These are phyloP conservation scores for Baronia brevicornis DNA, from an alignment of 2,888 invertebrate species.

Conservation along the genomic window DNA sequence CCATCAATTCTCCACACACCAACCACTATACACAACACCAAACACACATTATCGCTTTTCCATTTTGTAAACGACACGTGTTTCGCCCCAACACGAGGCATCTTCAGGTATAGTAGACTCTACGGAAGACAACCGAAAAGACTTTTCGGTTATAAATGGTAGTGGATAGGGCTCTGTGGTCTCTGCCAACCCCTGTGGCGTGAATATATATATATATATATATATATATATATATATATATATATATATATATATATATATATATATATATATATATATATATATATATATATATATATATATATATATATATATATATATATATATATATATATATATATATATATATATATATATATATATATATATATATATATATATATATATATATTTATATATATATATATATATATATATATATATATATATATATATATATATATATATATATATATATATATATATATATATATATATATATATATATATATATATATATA, in stretches of 20 bases:
- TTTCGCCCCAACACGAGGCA: too few species aligned
- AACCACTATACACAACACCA: too few species aligned
- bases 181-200: neutral
- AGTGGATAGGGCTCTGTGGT: too few species aligned
- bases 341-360: constrained; percentile 3
- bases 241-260: constrained; percentile 3
- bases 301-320: constrained; percentile 3
- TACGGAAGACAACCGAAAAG: too few species aligned
- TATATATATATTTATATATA: constrained; percentile 1
- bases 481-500: constrained; percentile 3
- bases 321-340: constrained; percentile 3
- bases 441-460: constrained; percentile 3
- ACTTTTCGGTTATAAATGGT: too few species aligned
- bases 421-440: constrained; percentile 3
- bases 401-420: constrained; percentile 1
- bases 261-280: constrained; percentile 3
- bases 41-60: too few species aligned
- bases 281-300: constrained; percentile 3
- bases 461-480: constrained; percentile 3
- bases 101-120: too few species aligned
- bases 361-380: constrained; percentile 3
- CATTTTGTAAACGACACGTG: too few species aligned
- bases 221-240: constrained; percentile 3
- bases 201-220: constrained; percentile 3
- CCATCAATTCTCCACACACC: too few species aligned